Percentiles rank a stretch among this genome's conserved stretches.
phyloP scores from a whole-genome alignment of 1,140 invertebrate species.

The Hyposmocoma kahamanoa region DNA sequence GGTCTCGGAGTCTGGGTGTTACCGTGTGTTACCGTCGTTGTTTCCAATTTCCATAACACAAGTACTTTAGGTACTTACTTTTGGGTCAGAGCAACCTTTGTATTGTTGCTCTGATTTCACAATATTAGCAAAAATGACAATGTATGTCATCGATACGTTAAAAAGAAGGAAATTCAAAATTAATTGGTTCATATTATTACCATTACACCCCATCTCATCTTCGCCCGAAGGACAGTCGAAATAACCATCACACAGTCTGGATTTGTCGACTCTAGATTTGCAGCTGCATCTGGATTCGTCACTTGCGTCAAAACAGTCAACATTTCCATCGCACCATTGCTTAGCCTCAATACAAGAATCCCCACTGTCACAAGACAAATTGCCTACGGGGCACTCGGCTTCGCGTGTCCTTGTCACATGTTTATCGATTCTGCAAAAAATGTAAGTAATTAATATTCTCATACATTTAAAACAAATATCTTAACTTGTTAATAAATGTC shows the following conservation, averaged over 20 bases:
- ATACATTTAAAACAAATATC: too few species aligned
- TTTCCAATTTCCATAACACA: too few species aligned
- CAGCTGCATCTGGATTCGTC: conserved; percentile 87
- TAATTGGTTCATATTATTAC: conserved; percentile 58
- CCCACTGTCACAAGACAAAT: conserved; percentile 41
- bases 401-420: conserved; percentile 18
- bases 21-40: too few species aligned
- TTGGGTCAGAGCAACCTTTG: too few species aligned
- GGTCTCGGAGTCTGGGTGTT: too few species aligned
- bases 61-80: too few species aligned
- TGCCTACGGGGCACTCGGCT: conserved; percentile 39
- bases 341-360: conserved; percentile 75
- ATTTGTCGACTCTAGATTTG: conserved; percentile 75
- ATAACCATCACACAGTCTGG: conserved; percentile 86
- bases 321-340: conserved; percentile 82
- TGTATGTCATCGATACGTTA: too few species aligned
- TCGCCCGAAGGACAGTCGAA: conserved; percentile 84
- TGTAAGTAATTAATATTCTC: too few species aligned
- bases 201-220: conserved; percentile 85
- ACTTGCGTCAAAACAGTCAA: conserved; percentile 86
- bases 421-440: conserved; percentile 14
- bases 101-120: too few species aligned
- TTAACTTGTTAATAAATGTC: too few species aligned
- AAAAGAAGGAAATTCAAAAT: too few species aligned
- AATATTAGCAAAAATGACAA: too few species aligned